A percentile compares a stretch with the other conserved stretches of the same genome.
Evolutionary conservation across 2,888 invertebrate species (phyloP).

Genomic region (Cataglyphis albicans): DNA sequence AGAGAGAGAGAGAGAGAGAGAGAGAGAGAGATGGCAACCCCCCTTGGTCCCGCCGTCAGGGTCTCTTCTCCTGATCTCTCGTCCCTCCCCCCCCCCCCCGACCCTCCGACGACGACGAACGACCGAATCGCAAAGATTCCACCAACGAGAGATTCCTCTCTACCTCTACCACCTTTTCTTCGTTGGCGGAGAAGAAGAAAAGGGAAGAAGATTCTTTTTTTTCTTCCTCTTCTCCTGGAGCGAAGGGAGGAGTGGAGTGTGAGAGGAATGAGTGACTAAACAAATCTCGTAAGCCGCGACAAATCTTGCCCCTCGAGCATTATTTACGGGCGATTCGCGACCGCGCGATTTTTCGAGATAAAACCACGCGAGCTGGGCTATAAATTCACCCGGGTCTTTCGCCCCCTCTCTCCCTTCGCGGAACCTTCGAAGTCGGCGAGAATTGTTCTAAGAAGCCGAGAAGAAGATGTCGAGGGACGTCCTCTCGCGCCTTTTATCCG

Average conservation of each 20-base stretch:
- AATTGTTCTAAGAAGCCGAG: constrained; percentile 24
- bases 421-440: constrained; percentile 8
- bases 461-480: constrained; percentile 26
- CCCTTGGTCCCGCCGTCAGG: constrained; percentile 45
- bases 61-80: constrained; percentile 16
- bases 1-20: constrained; percentile 37
- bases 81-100: constrained; percentile 50
- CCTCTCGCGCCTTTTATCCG: not conserved
- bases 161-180: constrained; percentile 48
- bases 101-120: constrained; percentile 71
- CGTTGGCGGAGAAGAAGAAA: constrained; percentile 42
- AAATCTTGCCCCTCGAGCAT: constrained; percentile 47
- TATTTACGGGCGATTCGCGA: constrained; percentile 50
- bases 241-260: not conserved
- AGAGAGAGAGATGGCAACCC: constrained; percentile 51
- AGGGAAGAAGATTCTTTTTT: constrained; percentile 29
- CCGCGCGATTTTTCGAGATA: constrained; percentile 47
- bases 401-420: constrained; percentile 13
- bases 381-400: constrained; percentile 39
- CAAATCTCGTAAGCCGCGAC: constrained; percentile 57
- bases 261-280: constrained; percentile 36
- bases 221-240: constrained; percentile 18
- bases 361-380: constrained; percentile 46
- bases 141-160: constrained; percentile 47
- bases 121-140: constrained; percentile 82